Conservation (phyloP, 2,888 invertebrate genomes). For the Hirtodrosophila alboralis region DNA sequence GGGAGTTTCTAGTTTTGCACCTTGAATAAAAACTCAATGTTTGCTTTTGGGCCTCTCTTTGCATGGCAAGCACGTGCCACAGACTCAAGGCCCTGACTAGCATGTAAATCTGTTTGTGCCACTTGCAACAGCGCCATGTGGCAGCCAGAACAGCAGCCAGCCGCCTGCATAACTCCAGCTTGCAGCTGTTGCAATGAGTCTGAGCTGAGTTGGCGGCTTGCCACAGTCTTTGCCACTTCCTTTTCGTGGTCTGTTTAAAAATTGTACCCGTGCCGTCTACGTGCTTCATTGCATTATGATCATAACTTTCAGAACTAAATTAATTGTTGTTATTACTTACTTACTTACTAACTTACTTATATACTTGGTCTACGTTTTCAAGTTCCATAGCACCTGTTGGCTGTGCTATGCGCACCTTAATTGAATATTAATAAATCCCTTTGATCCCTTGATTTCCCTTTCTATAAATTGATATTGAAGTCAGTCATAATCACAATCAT, state of each 20-base stretch:
- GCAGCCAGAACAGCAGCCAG: slow-evolving; percentile 19
- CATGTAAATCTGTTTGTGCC: slow-evolving; percentile 64
- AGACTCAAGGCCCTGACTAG: slow-evolving; percentile 33
- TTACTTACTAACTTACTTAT: slow-evolving; percentile 27
- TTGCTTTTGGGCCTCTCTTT: slow-evolving; percentile 1
- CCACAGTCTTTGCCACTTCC: slow-evolving; percentile 78
- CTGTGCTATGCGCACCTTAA: slow-evolving; percentile 65
- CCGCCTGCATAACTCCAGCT: slow-evolving; percentile 63
- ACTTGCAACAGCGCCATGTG: slow-evolving; percentile 44
- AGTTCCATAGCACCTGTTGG: slow-evolving; percentile 62
- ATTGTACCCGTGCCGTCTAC: slow-evolving; percentile 70
- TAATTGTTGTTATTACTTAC: slow-evolving; percentile 68
- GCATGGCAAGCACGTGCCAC: slow-evolving; percentile 67
- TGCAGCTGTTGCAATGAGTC: slow-evolving; percentile 44
- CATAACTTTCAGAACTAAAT: slow-evolving; percentile 59
- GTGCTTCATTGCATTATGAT: slow-evolving; percentile 39
- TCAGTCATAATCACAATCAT: slow-evolving; percentile 41
- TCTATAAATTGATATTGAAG: slow-evolving; percentile 49
- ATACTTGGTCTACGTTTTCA: slow-evolving; percentile 2
- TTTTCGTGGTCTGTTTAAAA: slow-evolving; percentile 76
- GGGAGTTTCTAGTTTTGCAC: slow-evolving; percentile 77
- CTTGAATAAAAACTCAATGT: slow-evolving; percentile 36
- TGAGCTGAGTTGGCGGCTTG: slow-evolving; percentile 62
- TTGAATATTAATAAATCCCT: slow-evolving; percentile 75
- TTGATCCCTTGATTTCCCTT: slow-evolving; percentile 65